phyloP scores from a whole-genome alignment of 2,888 invertebrate genomes.

The Rhagophthalmus giganteus region DNA sequence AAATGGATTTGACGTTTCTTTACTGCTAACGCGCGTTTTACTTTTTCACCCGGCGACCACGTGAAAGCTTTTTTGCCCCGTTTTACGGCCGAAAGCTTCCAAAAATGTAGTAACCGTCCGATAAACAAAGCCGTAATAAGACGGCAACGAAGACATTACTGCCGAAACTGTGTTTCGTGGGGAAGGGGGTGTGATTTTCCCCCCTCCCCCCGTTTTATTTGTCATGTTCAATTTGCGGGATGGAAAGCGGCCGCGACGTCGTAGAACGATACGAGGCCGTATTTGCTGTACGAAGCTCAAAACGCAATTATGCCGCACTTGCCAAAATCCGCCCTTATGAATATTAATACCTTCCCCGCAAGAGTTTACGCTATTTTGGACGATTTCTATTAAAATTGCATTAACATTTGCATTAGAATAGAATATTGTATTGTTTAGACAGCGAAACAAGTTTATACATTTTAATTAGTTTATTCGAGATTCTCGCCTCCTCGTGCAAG shows the following conservation, averaged over 20 bases:
- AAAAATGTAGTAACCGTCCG: conserved; percentile 6
- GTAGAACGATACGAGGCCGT: conserved; percentile 9
- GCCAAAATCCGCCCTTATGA: conserved; percentile 29
- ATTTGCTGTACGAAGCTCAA: conserved; percentile 17
- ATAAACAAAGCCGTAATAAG: conserved; percentile 8
- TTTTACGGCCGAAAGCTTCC: conserved; percentile 5
- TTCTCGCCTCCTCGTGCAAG: neutral
- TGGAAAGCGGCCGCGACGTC: conserved; percentile 11
- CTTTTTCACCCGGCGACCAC: neutral
- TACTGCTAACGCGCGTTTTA: neutral
- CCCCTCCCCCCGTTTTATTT: too few species aligned
- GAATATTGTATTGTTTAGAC: conserved; percentile 31
- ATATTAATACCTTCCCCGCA: conserved; percentile 28
- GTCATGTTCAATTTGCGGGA: conserved; percentile 20
- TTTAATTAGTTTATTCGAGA: conserved; percentile 22
- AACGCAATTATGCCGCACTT: conserved; percentile 27
- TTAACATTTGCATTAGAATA: conserved; percentile 30
- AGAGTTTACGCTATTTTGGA: conserved; percentile 31
- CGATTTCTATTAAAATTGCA: conserved; percentile 33
- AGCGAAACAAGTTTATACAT: conserved; percentile 25
- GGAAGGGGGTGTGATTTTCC: conserved; percentile 9
- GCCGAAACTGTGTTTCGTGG: neutral
- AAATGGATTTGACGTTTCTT: neutral
- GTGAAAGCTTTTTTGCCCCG: conserved; percentile 1
- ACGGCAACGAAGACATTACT: neutral